Percentiles rank a stretch among this genome's conserved stretches.
phyloP scores from a whole-genome alignment of 2,888 invertebrate species.

The Synergus umbraculus region DNA sequence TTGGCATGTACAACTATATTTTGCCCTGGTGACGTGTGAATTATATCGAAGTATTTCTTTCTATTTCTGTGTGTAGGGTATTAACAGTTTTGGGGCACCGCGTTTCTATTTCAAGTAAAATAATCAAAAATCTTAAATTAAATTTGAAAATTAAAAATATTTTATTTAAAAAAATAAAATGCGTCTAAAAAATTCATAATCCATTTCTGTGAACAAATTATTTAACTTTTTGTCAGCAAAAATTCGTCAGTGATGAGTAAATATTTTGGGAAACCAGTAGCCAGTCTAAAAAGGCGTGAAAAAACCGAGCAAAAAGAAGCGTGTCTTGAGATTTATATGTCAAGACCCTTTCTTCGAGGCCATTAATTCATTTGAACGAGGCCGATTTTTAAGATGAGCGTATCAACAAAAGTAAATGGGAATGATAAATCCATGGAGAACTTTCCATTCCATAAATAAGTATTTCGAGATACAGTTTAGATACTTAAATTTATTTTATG shows the following conservation, averaged over 20 bases:
- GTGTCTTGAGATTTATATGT: conserved; percentile 21
- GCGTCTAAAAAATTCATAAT: too few relatives aligned
- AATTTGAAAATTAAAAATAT: too few relatives aligned
- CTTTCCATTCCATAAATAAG: background rate
- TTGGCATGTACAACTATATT: background rate
- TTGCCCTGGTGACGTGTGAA: background rate
- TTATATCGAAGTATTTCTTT: background rate
- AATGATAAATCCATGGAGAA: background rate
- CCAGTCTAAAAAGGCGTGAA: background rate
- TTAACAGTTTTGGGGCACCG: background rate
- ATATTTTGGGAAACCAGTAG: background rate
- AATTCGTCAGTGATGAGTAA: background rate
- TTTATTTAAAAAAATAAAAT: too few relatives aligned
- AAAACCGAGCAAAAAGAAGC: background rate
- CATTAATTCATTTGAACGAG: background rate
- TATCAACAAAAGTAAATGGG: background rate
- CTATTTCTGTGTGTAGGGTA: background rate
- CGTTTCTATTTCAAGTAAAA: background rate
- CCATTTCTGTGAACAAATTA: too few relatives aligned
- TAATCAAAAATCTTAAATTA: too few relatives aligned
- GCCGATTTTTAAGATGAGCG: background rate
- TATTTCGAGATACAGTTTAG: background rate
- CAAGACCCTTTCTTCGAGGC: conserved; percentile 12
- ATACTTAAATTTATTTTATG: background rate
- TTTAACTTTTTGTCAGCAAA: background rate